Evolutionary conservation across 2,797 vertebrate species (phyloP), one percentile per base, ranked within the genome.

Genomic region (Taeniopygia guttata): DNA sequence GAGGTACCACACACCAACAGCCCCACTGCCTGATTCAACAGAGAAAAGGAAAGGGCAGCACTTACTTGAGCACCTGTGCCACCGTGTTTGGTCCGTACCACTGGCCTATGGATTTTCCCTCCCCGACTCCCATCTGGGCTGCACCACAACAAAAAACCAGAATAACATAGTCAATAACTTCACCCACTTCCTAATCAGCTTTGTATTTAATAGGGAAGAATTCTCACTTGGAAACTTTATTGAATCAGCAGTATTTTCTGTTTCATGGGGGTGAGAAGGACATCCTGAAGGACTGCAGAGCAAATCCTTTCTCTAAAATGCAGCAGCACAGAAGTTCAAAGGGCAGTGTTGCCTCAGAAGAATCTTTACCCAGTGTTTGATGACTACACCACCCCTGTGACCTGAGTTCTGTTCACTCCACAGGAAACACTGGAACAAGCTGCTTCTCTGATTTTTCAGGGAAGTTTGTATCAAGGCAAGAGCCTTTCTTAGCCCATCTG

Each of bases 71-170:
- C 95, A 99, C 99, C 97, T 99, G 99, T 48, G 99, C 99, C 0
- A 99, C 99, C 62, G 99, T 99, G 97, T 99, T 99, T 64, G 99
- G 99, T 92, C 99, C 99, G 4, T 99, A 99, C 99, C 99, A 99
- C 97, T 99, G 99, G 87, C 99, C 99, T 74, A 99, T 99, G 45
- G 99, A 99, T 94, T 99, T 99, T 23, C 99, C 99, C 96, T 99
- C 99, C 90, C 99, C 99, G 23, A 99, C 99, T 96, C 99, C 99
- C 99, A 99, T 99, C 98, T 99, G 99, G 69, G 99, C 99, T 99
- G 98, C 86, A 98, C 11, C 59, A 58, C 87, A 97, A 95, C 54
- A 81, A 85, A 94, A 94, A 83, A 9, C 4, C 7, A 25, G 23
- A 66, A 54, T 26, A 67, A 94, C 12, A 29, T 5, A 76, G 59